Base-by-base conservation (phyloP, 2,113 vertebrate species). In the Catharus bicknelli region DNA sequence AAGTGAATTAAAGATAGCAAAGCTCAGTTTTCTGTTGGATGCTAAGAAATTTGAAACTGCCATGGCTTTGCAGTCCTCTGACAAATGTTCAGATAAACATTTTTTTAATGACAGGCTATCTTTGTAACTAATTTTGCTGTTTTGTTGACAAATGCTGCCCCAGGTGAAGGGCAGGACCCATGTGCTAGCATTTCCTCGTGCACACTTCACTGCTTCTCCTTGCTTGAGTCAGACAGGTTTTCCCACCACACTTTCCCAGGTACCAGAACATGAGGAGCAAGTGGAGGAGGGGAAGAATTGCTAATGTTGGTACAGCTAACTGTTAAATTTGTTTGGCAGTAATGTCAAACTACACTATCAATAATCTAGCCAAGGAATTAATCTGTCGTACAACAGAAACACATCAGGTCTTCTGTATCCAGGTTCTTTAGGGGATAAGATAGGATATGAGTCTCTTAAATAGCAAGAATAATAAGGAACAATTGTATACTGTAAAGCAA, bases 211-310 rank as follows among this genome's bases (percentile, higher is more conserved):
- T 74, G 51, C 22, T 42, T 74, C 32, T 53, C 32, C 32, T 54
- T 13, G 10, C 10, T 61, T 17, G 27, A 68, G 42, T 30, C 42
- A 45, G 34, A 20, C 15, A 69, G 36, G 19, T 54, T 78, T 76
- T 58, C 73, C 47, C 2, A 8, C 18, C 5, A 22, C 2, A 7
- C 13, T 5, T 73, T 88, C 61, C 59, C 38, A 62, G 0, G 0
- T 83, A 21, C n/a, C 25, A 53, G 36, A 30, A 27, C 25, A 25
- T 29, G 20, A 66, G 54, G 13, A 53, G 21, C 21, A 38, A 47
- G 5, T 2, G 0, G 7, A 15, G 7, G 0, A 0, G 9, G 23
- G 6, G 6, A 80, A 68, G 22, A 69, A 45, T 13, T 25, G 8
- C 47, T 3, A 4, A 26, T 40, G 11, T 61, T 53, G 21, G 27